These are phyloP conservation scores for Cepaea nemoralis DNA, from an alignment of 1,140 invertebrate genomes.

Conservation along the genomic window DNA sequence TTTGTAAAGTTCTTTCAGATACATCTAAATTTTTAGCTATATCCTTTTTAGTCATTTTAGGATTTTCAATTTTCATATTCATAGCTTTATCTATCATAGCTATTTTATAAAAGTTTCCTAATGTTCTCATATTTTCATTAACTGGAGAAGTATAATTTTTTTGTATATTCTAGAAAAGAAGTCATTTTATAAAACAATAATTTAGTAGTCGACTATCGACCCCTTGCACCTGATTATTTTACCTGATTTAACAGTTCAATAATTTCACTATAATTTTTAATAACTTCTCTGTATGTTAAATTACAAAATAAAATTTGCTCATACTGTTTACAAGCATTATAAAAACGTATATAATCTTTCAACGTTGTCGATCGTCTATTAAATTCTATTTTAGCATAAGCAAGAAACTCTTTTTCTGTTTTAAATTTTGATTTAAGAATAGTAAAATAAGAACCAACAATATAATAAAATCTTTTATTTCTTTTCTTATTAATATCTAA, in stretches of 20 bases:
- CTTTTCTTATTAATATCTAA: no score
- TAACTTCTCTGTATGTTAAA: background rate
- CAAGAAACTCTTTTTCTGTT: background rate
- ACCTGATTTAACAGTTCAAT: no score
- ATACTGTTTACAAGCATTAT: background rate
- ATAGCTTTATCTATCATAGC: background rate
- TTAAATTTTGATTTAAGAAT: no score
- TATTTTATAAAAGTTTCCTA: background rate
- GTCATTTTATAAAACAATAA: no score
- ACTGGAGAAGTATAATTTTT: background rate
- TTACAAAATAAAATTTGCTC: background rate
- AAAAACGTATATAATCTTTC: no score
- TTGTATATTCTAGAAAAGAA: conserved; percentile 1
- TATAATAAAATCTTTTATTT: no score
- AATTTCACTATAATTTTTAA: no score
- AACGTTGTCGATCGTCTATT: no score
- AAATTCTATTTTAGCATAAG: background rate
- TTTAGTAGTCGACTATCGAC: background rate
- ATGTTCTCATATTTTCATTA: background rate
- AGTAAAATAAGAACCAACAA: no score
- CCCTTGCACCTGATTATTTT: no score
- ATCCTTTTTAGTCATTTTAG: background rate
- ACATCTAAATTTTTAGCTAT: conserved; percentile 4
- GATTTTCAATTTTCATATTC: background rate
- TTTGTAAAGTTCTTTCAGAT: conserved; percentile 14